These are phyloP conservation scores for Caenorhabditis imperialis DNA, from an alignment of 2,888 invertebrate species.

Conservation along the genomic window DNA sequence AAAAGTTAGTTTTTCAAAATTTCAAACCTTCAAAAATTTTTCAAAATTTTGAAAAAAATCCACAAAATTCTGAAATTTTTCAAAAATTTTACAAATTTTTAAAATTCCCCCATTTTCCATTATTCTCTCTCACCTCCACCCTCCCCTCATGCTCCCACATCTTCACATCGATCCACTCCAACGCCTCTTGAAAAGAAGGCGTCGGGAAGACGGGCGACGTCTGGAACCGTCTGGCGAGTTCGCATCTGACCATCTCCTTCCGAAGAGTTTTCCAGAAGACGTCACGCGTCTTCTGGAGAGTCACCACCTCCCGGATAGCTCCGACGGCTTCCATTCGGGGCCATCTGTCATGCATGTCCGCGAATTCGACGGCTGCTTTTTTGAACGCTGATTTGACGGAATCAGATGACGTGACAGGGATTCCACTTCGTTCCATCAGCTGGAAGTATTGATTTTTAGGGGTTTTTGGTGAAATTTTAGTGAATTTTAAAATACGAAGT, in stretches of 20 bases:
- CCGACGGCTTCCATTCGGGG: slow-evolving; percentile 96
- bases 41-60: too few relatives aligned
- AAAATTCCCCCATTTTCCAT: too few relatives aligned
- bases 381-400: slow-evolving; percentile 31
- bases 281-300: slow-evolving; percentile 15
- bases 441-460: too few relatives aligned
- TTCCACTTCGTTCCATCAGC: slow-evolving; percentile 44
- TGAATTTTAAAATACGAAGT: too few relatives aligned
- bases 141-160: neutral
- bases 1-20: too few relatives aligned
- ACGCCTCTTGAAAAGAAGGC: slow-evolving; percentile 16
- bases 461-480: too few relatives aligned
- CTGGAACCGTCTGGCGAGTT: slow-evolving; percentile 24
- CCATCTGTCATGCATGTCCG: slow-evolving; percentile 97
- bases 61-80: too few relatives aligned
- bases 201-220: slow-evolving; percentile 25
- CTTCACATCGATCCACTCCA: slow-evolving; percentile 27
- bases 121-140: too few relatives aligned
- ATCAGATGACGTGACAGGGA: slow-evolving; percentile 1
- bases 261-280: slow-evolving; percentile 26
- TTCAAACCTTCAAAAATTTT: too few relatives aligned
- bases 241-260: slow-evolving; percentile 34
- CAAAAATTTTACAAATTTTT: too few relatives aligned
- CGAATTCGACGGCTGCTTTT: slow-evolving; percentile 89
- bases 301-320: slow-evolving; percentile 82